Base-by-base conservation (phyloP, 2,888 invertebrate species). In the Laspeyria flexula region DNA sequence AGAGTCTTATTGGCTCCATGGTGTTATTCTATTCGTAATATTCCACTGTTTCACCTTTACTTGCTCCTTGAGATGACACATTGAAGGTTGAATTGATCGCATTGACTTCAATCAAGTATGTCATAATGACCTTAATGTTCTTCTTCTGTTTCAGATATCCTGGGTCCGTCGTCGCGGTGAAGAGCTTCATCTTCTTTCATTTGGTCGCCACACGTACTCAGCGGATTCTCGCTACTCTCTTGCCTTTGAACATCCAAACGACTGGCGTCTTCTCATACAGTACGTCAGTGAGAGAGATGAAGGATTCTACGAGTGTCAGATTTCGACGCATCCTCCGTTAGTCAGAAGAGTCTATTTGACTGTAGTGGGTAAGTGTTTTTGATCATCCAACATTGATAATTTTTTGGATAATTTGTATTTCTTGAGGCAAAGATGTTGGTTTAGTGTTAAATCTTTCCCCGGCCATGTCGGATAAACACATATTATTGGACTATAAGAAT, bases 251-350 rank as follows among this genome's bases (percentile, higher is more conserved):
- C 94, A 94, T 49, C 96, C 96, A 6, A 96, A 96, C 75, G 95
- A 96, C 79, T 96, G 96, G 96, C 94, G 95, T 59, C 92, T 96
- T 51, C 93, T 94, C 58, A 94, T 96, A 46, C 94, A 95, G 79
- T 95, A 95, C 77, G 95, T 96, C 60, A 95, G 95, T 51, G 95
- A 96, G 76, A 91, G 95, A 46, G 96, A 96, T 76, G 95, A 95
- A 59, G 96, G 96, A n/a, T 94, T 93, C 69, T 96, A 96, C 84
- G 96, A 96, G 83, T 96, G 96, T 71, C 96, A 96, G 88, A 95
- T 96, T 61, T 96, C 95, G n/a, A 94, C 95, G 12, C 96, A 96
- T 83, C 96, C 96, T 6, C 96, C 96, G 7, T 85, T 95, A 49
- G 95, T 96, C 60, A 91, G 95, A 70, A 93, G 95, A 75, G 95